phyloP scores from a whole-genome alignment of 2,888 invertebrate species.

The Agrypnus murinus region DNA sequence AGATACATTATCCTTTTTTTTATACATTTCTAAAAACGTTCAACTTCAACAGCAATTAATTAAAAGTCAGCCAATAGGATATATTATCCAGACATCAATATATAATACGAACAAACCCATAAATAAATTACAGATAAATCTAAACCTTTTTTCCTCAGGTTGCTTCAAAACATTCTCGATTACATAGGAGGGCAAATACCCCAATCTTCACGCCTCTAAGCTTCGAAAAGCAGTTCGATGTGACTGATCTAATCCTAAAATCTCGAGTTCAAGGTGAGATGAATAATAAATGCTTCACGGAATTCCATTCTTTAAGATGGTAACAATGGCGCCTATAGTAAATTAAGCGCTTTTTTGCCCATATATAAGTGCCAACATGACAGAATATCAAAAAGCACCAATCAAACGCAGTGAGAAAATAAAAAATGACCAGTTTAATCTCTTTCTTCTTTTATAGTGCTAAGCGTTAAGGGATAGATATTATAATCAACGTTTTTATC shows the following conservation, averaged over 20 bases:
- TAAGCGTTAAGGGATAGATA: not conserved
- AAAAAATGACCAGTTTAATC: not conserved
- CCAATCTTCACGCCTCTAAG: slow-evolving; percentile 33
- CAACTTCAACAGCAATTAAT: not conserved
- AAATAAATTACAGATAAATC: slow-evolving; percentile 17
- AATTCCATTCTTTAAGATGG: slow-evolving; percentile 33
- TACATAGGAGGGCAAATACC: slow-evolving; percentile 16
- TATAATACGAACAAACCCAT: not conserved
- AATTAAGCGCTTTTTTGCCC: slow-evolving; percentile 25
- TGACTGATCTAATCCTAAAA: slow-evolving; percentile 30
- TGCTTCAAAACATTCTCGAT: slow-evolving; percentile 13
- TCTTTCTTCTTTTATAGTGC: not conserved
- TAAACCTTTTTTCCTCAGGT: not conserved
- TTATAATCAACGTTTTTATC: not conserved
- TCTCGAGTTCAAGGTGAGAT: slow-evolving; percentile 30
- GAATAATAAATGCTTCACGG: slow-evolving; percentile 36
- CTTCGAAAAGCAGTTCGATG: slow-evolving; percentile 12
- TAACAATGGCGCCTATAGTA: slow-evolving; percentile 38
- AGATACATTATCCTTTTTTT: no score
- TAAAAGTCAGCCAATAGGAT: not conserved
- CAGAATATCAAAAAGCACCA: slow-evolving; percentile 23
- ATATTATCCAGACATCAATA: not conserved
- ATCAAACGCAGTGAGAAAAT: slow-evolving; percentile 9
- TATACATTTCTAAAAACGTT: not conserved
- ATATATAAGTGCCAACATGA: slow-evolving; percentile 28